These are phyloP conservation scores for Ectropis grisescens DNA, from an alignment of 1,140 invertebrate species.

Conservation along the genomic window DNA sequence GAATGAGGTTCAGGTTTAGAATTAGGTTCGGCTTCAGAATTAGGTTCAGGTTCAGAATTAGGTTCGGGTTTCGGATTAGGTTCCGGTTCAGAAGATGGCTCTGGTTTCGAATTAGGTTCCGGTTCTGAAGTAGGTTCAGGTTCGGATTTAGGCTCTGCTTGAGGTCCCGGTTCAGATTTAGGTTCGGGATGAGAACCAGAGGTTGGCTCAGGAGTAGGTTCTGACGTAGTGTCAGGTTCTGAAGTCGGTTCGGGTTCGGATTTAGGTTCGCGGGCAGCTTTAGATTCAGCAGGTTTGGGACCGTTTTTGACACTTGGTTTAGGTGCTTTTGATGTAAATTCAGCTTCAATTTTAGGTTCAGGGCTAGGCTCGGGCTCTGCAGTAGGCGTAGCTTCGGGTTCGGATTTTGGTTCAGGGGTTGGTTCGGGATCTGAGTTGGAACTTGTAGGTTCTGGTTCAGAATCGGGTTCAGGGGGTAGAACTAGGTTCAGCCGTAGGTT, in stretches of 20 bases:
- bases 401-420: conserved; percentile 48
- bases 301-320: conserved; percentile 53
- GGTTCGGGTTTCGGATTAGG: conserved; percentile 36
- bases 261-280: conserved; percentile 40
- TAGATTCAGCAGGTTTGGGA: conserved; percentile 50
- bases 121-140: conserved; percentile 64
- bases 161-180: conserved; percentile 11
- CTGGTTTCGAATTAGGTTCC: conserved; percentile 42
- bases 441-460: conserved; percentile 44
- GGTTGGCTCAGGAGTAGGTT: conserved; percentile 13
- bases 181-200: conserved; percentile 31
- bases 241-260: conserved; percentile 55
- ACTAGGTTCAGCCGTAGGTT: too few relatives aligned
- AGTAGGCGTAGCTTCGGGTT: conserved; percentile 40
- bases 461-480: conserved; percentile 35
- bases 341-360: conserved; percentile 48
- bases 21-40: conserved; percentile 59
- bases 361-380: conserved; percentile 55
- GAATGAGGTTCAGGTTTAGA: conserved; percentile 60
- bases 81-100: conserved; percentile 48
- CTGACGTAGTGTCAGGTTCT: conserved; percentile 47
- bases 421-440: conserved; percentile 57
- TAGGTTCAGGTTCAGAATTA: conserved; percentile 56
- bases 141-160: conserved; percentile 61
- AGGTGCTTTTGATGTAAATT: conserved; percentile 12